Conservation (phyloP, 2,113 vertebrate species). For the Crotalus tigris region DNA sequence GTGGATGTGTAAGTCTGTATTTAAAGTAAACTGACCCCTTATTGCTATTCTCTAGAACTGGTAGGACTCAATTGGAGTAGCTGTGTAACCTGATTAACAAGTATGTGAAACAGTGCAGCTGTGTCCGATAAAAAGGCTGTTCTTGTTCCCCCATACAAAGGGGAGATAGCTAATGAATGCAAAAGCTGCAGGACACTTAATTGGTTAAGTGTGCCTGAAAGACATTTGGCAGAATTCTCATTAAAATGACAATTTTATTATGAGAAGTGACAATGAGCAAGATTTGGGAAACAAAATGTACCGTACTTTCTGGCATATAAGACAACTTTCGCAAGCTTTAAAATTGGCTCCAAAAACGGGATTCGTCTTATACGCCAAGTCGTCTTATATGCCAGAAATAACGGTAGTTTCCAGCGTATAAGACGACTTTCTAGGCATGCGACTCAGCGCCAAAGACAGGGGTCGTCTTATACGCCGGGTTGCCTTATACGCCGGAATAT, state of each 20-base stretch:
- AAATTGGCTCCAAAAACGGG: no score
- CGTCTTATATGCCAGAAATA: no score
- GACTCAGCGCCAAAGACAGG: no score
- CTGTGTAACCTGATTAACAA: background rate
- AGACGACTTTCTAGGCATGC: no score
- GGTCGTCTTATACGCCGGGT: no score
- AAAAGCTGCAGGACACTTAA: background rate
- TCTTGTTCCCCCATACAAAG: background rate
- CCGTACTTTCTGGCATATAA: no score
- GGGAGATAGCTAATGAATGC: background rate
- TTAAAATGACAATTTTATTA: background rate
- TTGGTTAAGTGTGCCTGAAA: background rate
- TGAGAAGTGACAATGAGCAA: background rate
- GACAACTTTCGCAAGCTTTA: no score
- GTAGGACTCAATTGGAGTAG: background rate
- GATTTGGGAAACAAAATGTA: background rate
- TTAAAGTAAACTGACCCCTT: background rate
- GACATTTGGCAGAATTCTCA: background rate
- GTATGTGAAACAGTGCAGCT: background rate
- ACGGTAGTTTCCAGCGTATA: no score
- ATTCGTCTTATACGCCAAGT: no score
- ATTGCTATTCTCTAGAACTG: background rate
- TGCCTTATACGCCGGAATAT: no score
- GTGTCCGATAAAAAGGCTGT: background rate
- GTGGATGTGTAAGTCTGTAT: background rate